These are phyloP conservation scores for Matsumyia berberina DNA, from an alignment of 2,888 invertebrate genomes.

Conservation along the genomic window DNA sequence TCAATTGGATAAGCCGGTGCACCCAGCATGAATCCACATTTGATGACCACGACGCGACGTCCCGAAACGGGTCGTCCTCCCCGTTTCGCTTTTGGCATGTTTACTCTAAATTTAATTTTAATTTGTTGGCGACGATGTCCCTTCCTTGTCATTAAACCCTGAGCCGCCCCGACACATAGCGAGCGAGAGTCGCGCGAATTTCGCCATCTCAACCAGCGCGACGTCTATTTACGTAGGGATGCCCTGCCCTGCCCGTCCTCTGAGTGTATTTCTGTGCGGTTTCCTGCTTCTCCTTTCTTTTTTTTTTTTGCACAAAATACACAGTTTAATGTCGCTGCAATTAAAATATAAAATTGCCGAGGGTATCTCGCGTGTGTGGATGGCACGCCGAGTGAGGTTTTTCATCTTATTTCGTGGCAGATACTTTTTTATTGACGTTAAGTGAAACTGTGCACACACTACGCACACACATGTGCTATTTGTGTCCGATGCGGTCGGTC, in stretches of 20 bases:
- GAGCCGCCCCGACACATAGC: conserved; percentile 25
- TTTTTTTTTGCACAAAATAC: conserved; percentile 26
- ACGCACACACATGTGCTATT: background rate
- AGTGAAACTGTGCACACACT: conserved; percentile 32
- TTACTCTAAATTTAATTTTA: conserved; percentile 66
- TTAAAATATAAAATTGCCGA: conserved; percentile 69
- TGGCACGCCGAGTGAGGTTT: conserved; percentile 16
- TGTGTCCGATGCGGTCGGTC: conserved; percentile 32
- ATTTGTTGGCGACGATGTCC: conserved; percentile 59
- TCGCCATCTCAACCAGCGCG: conserved; percentile 14
- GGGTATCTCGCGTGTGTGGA: conserved; percentile 53
- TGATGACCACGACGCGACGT: conserved; percentile 66
- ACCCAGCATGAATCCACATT: conserved; percentile 37
- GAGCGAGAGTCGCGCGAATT: conserved; percentile 30
- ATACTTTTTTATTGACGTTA: conserved; percentile 39
- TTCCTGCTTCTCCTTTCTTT: conserved; percentile 48
- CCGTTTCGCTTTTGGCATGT: conserved; percentile 26
- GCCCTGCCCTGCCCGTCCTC: too few relatives aligned
- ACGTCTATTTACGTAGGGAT: conserved; percentile 57
- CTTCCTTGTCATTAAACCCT: conserved; percentile 68
- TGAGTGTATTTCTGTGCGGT: conserved; percentile 57
- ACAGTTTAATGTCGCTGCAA: conserved; percentile 69
- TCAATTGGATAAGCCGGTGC: conserved; percentile 55
- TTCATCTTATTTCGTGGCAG: conserved; percentile 46
- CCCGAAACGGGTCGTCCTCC: background rate